Evolutionary conservation across 2,797 vertebrate species (phyloP).

Genomic region (Fringilla coelebs): DNA sequence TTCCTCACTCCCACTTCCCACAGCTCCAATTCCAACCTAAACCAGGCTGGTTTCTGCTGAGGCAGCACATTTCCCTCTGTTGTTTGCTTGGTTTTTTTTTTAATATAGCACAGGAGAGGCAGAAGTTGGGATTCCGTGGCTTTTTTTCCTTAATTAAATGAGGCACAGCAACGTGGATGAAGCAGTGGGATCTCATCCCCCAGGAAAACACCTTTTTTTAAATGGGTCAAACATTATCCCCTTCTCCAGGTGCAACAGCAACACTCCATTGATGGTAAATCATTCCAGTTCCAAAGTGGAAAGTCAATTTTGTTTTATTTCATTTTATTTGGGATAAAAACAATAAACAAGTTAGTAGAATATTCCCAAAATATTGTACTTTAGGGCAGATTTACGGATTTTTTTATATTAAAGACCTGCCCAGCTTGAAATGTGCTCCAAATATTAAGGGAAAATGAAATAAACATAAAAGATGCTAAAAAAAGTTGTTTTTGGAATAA

Average conservation of each 20-base stretch:
- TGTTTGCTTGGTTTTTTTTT: background rate
- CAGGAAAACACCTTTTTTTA: background rate
- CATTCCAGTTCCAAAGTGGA: background rate
- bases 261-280: background rate
- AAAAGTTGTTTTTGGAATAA: background rate
- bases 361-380: background rate
- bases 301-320: background rate
- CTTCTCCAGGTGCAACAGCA: background rate
- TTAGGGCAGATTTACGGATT: background rate
- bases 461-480: background rate
- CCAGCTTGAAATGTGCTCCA: background rate
- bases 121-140: background rate
- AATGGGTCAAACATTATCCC: too few species aligned
- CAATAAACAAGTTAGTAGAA: background rate
- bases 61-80: background rate
- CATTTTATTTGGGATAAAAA: background rate
- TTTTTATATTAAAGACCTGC: background rate
- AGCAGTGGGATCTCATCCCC: background rate
- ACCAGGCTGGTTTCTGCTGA: background rate
- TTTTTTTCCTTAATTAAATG: background rate
- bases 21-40: background rate
- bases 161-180: background rate
- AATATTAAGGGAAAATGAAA: background rate
- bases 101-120: background rate
- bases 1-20: background rate